A percentile compares a stretch with the other conserved stretches of the same genome.
phyloP scores from a whole-genome alignment of 2,113 vertebrate genomes.

The Pantherophis guttatus region DNA sequence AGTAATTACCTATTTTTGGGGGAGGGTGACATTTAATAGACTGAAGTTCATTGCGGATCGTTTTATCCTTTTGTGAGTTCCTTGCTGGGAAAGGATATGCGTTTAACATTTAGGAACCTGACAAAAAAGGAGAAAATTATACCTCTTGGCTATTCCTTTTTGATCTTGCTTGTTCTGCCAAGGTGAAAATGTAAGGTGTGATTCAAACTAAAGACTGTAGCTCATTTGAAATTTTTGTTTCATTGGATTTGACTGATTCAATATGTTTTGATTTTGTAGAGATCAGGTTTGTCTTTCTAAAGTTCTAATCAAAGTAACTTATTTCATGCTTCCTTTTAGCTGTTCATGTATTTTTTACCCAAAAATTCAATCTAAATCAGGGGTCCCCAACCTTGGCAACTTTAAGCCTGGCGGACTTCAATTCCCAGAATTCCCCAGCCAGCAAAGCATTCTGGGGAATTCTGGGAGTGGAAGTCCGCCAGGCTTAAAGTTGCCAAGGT shows the following conservation, averaged over 20 bases:
- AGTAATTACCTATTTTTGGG: constrained; percentile 65
- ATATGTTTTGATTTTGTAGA: constrained; percentile 11
- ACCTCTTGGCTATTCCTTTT: constrained; percentile 50
- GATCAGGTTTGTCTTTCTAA: neutral
- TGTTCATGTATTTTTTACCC: neutral
- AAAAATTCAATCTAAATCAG: neutral
- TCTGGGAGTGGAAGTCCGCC: neutral
- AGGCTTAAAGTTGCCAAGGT: neutral
- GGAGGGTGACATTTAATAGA: constrained; percentile 67
- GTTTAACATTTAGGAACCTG: constrained; percentile 61
- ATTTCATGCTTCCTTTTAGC: neutral
- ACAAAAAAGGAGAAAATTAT: constrained; percentile 63
- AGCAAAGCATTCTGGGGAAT: too few relatives aligned
- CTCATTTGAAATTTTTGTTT: constrained; percentile 12
- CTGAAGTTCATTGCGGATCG: constrained; percentile 55
- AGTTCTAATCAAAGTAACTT: constrained; percentile 9
- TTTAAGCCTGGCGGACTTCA: neutral
- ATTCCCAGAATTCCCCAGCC: neutral
- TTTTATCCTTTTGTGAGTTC: constrained; percentile 53
- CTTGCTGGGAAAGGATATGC: constrained; percentile 35
- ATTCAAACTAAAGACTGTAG: constrained; percentile 10
- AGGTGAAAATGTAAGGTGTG: constrained; percentile 44
- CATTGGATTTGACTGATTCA: neutral
- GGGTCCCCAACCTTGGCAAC: neutral
- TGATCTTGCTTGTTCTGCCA: constrained; percentile 52